Conservation (phyloP, 1,140 invertebrate species). For the Zaprionus davidi region DNA sequence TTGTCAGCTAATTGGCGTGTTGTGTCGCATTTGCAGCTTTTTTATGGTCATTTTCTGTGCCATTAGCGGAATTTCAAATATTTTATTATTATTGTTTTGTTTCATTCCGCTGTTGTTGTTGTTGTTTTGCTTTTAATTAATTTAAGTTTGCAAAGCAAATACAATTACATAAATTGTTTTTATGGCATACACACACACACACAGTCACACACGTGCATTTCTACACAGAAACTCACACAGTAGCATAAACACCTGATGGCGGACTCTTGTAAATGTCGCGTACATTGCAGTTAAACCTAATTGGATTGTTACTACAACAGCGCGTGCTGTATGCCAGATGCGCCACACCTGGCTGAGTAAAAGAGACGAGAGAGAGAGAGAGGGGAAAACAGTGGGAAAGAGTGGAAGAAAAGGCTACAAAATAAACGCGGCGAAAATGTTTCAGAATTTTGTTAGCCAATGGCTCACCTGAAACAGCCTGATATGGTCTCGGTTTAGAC, state of each 20-base stretch:
- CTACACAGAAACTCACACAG: background rate
- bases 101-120: conserved; percentile 1
- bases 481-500: background rate
- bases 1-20: conserved; percentile 38
- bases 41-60: conserved; percentile 14
- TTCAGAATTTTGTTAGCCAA: background rate
- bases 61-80: conserved; percentile 18
- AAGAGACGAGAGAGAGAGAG: no score
- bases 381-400: no score
- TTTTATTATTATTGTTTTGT: conserved; percentile 17
- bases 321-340: conserved; percentile 2
- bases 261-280: conserved; percentile 34
- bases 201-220: background rate
- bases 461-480: background rate
- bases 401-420: background rate
- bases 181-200: conserved; percentile 5
- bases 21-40: conserved; percentile 22
- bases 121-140: conserved; percentile 37
- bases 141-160: conserved; percentile 40
- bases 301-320: conserved; percentile 47
- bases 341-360: no score
- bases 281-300: conserved; percentile 44
- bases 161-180: conserved; percentile 51
- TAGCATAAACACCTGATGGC: conserved; percentile 25
- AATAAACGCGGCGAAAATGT: background rate